Conservation (phyloP, 2,113 vertebrate genomes). For the Charadrius vociferus region DNA sequence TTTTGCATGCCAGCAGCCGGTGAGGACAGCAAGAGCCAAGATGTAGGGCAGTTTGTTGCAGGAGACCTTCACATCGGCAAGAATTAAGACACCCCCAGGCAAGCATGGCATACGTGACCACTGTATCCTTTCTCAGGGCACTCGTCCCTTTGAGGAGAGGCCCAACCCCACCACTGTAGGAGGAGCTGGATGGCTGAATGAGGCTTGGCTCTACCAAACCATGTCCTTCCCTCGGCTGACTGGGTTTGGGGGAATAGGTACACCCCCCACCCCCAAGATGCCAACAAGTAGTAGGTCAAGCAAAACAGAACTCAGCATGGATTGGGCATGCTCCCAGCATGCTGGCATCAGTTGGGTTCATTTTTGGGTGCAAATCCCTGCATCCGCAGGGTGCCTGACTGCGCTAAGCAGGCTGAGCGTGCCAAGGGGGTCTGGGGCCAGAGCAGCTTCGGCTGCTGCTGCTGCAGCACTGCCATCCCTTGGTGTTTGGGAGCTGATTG, state of each 20-base stretch:
- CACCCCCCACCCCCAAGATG: background rate
- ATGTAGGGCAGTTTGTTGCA: background rate
- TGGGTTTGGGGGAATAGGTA: rapidly evolving
- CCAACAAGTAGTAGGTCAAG: background rate
- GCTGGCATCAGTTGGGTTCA: rapidly evolving
- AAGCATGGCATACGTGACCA: rapidly evolving
- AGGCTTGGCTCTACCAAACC: background rate
- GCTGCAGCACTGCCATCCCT: background rate
- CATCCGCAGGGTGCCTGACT: background rate
- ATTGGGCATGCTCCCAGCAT: background rate
- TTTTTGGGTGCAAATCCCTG: background rate
- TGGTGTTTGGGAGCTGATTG: background rate
- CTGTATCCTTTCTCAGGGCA: background rate
- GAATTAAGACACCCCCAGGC: background rate
- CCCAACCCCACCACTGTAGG: rapidly evolving
- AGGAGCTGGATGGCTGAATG: background rate
- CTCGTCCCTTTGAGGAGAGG: background rate
- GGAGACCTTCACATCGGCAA: background rate
- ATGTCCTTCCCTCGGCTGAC: background rate
- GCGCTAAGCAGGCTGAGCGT: background rate
- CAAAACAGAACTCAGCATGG: background rate
- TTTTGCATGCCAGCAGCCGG: background rate
- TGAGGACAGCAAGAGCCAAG: background rate
- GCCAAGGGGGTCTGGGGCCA: background rate
- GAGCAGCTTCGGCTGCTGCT: background rate